A percentile compares a stretch with the other conserved stretches of the same genome.
Conservation (phyloP, 2,797 vertebrate genomes). For the Orientallactaga sibirica region DNA sequence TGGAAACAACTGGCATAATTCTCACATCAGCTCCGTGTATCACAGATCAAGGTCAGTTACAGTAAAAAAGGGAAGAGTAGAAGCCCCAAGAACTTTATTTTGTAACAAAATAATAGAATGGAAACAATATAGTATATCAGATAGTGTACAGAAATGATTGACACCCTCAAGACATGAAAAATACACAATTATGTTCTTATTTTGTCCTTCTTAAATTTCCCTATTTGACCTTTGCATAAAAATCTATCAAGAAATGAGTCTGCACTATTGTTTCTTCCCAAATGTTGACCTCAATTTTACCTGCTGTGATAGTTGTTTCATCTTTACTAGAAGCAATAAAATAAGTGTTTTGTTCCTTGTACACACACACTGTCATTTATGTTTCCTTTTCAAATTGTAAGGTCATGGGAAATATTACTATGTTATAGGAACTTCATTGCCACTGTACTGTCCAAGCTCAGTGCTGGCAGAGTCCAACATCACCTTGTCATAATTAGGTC, state of each 20-base stretch:
- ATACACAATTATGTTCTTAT: not conserved
- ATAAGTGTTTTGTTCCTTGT: not conserved
- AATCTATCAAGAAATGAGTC: not conserved
- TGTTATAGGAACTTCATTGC: not conserved
- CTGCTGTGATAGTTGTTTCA: not conserved
- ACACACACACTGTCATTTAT: not conserved
- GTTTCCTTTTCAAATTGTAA: not conserved
- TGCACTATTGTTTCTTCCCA: conserved; percentile 1
- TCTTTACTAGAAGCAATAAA: not conserved
- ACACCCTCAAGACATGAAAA: not conserved
- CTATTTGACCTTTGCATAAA: not conserved
- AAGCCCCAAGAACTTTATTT: not conserved
- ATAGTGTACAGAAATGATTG: not conserved
- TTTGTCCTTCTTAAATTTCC: not conserved
- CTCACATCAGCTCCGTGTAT: not conserved
- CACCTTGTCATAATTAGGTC: not conserved
- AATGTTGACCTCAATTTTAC: not conserved
- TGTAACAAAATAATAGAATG: conserved; percentile 15
- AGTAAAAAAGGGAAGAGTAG: not conserved
- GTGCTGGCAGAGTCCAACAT: not conserved
- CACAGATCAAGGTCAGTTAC: not conserved
- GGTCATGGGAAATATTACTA: not conserved
- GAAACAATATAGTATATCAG: not conserved
- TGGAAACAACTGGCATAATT: not conserved
- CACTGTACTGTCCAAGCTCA: not conserved